These are phyloP conservation scores for Apis dorsata DNA, from an alignment of 1,140 invertebrate genomes.

Conservation along the genomic window DNA sequence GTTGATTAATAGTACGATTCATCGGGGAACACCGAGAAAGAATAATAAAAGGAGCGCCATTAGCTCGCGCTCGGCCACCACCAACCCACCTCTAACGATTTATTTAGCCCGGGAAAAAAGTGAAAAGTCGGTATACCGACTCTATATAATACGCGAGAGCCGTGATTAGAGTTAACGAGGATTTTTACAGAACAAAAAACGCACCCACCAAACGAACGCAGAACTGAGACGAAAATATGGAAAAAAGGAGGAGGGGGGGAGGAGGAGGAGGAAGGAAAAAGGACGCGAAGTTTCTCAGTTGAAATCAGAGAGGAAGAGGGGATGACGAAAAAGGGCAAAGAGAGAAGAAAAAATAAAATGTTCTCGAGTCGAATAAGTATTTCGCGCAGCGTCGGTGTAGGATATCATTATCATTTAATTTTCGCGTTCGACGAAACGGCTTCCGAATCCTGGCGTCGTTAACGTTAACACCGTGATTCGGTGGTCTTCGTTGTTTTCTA, in stretches of 20 bases:
- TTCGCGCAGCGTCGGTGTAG: slow-evolving; percentile 49
- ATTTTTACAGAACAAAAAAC: slow-evolving; percentile 59
- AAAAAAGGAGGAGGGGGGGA: background rate
- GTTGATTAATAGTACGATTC: slow-evolving; percentile 10
- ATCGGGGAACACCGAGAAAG: background rate
- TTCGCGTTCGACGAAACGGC: slow-evolving; percentile 59
- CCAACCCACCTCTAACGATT: slow-evolving; percentile 38
- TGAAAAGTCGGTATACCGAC: slow-evolving; percentile 16
- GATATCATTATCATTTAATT: slow-evolving; percentile 77
- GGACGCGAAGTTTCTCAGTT: background rate
- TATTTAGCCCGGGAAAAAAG: slow-evolving; percentile 48
- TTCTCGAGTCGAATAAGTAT: slow-evolving; percentile 50
- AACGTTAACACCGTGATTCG: slow-evolving; percentile 64
- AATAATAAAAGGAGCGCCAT: slow-evolving; percentile 46
- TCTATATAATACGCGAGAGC: slow-evolving; percentile 10
- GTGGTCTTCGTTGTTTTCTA: slow-evolving; percentile 61
- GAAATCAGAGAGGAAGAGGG: background rate
- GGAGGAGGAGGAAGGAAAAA: background rate
- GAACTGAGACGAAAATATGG: slow-evolving; percentile 21
- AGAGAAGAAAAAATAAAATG: slow-evolving; percentile 40
- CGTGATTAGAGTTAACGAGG: slow-evolving; percentile 56
- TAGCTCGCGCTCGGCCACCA: slow-evolving; percentile 41
- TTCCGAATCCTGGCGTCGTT: slow-evolving; percentile 63
- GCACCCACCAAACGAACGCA: slow-evolving; percentile 11
- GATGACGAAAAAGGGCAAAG: background rate